phyloP scores from a whole-genome alignment of 2,113 vertebrate species.

The Grallaria varia region DNA sequence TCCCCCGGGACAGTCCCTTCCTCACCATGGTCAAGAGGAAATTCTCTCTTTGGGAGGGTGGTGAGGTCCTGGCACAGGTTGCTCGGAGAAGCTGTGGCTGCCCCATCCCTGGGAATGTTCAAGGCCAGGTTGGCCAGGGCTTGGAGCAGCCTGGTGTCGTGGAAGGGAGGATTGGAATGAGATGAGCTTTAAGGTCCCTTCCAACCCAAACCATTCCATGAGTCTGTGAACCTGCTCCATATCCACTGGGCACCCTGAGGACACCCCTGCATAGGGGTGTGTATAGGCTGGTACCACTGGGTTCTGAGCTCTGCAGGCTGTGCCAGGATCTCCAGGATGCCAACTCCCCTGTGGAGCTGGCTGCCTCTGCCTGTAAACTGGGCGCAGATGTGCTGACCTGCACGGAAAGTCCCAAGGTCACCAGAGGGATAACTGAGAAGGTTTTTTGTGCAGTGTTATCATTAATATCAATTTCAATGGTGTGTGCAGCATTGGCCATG shows the following conservation, averaged over 20 bases:
- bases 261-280: rapidly evolving
- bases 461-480: neutral
- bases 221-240: neutral
- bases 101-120: neutral
- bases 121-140: rapidly evolving
- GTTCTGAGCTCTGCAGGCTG: neutral
- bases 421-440: neutral
- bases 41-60: neutral
- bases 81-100: neutral
- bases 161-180: neutral
- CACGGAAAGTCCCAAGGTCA: neutral
- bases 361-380: rapidly evolving
- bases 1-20: neutral
- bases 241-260: neutral
- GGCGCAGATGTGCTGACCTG: neutral
- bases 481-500: rapidly evolving
- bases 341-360: rapidly evolving
- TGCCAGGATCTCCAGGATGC: rapidly evolving
- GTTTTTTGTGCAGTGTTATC: neutral
- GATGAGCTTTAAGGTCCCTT: neutral
- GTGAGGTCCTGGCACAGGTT: neutral
- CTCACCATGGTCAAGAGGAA: neutral
- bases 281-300: neutral
- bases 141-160: neutral
- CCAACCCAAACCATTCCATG: neutral